phyloP scores from a whole-genome alignment of 2,113 vertebrate species.

The Nestor notabilis region DNA sequence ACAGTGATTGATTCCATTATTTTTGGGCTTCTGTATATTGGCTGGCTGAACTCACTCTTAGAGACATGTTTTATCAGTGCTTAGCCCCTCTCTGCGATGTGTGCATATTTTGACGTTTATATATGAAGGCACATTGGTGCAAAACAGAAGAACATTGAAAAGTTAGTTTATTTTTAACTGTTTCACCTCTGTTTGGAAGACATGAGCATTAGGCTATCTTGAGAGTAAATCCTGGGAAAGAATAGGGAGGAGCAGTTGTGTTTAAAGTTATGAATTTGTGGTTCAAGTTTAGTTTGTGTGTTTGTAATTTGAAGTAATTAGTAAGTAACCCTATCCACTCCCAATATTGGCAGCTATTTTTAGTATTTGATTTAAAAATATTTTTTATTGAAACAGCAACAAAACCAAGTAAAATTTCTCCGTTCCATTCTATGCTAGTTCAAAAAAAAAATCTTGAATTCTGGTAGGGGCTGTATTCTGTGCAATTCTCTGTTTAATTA shows the following conservation, averaged over 20 bases:
- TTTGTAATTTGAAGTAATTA: not conserved
- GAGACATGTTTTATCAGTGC: not conserved
- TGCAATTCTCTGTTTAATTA: not conserved
- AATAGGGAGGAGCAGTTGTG: not conserved
- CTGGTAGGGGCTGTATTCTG: not conserved
- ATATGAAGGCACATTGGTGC: not conserved
- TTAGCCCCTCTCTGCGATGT: not conserved
- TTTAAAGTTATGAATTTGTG: not conserved
- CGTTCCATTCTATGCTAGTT: not conserved
- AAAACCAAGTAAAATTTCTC: not conserved
- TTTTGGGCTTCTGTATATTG: not conserved
- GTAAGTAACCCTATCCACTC: not conserved
- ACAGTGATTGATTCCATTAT: accelerated
- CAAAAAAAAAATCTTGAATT: not conserved
- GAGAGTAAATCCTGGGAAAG: not conserved
- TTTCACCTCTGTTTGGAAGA: not conserved
- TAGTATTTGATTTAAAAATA: not conserved
- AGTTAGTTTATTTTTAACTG: not conserved
- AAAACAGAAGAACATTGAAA: not conserved
- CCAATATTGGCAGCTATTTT: not conserved
- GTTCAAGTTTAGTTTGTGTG: not conserved
- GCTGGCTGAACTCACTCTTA: not conserved
- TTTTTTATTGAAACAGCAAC: not conserved
- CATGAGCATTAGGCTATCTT: not conserved
- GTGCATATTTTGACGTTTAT: not conserved